phyloP scores from a whole-genome alignment of 2,888 invertebrate species.

The Leptopilina drosophilae region DNA sequence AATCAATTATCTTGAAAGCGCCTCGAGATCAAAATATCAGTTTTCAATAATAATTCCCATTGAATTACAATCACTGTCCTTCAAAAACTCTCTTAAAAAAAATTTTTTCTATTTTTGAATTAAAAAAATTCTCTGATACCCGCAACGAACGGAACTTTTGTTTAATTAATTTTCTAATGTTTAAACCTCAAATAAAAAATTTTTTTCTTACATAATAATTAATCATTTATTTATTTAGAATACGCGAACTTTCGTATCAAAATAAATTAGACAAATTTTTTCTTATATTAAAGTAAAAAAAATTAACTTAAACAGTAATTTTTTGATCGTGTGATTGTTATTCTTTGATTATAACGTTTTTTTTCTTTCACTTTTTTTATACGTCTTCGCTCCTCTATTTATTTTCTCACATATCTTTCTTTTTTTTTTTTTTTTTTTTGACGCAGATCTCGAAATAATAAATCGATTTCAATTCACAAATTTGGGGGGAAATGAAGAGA shows the following conservation, averaged over 20 bases:
- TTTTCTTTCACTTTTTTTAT: neutral
- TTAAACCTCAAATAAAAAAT: no score
- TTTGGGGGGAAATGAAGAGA: neutral
- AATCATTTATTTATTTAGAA: no score
- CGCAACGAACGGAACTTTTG: no score
- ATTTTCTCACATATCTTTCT: neutral
- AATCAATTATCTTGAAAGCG: neutral
- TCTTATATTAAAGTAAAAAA: no score
- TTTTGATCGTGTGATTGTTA: neutral
- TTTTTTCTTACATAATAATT: no score
- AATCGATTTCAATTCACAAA: neutral
- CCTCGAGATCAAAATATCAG: conserved; percentile 4
- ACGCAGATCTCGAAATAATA: neutral
- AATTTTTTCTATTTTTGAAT: neutral
- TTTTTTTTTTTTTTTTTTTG: neutral
- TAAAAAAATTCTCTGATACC: no score
- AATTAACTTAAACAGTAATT: neutral
- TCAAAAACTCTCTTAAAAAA: neutral
- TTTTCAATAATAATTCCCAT: neutral
- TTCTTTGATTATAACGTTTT: neutral
- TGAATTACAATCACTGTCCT: neutral
- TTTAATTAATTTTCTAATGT: no score
- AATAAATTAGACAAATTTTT: no score
- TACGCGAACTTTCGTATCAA: no score
- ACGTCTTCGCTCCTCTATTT: neutral